Base-by-base conservation (phyloP, 2,113 vertebrate genomes). In the Pedetes capensis region DNA sequence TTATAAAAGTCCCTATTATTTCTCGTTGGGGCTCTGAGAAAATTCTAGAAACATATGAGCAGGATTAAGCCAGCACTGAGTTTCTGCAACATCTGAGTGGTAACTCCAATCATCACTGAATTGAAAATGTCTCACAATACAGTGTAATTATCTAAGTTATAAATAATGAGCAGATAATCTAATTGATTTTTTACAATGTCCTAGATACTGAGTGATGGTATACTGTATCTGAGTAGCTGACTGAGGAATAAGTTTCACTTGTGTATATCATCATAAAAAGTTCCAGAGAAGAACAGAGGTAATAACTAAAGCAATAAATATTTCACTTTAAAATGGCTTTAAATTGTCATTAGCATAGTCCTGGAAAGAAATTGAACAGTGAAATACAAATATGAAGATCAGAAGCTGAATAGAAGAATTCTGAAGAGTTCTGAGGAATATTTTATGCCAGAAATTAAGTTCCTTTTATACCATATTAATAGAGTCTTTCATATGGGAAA, bases 171-270 rank as follows among this genome's bases (percentile, higher is more conserved):
- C 0, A 47, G 53, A 81, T 69, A 59, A 84, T 63, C 18, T 17
- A 85, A 93, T 53, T 91, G 59, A 80, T 49, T 89, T 75, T 95
- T 91, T 89, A n/a, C 9, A 47, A 75, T 53, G 29, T 47, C 6
- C n/a, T 87, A 16, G 8, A 49, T 66, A 82, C 11, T 82, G 59
- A 93, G 61, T 74, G 5, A 74, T 6, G 75, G 11, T 82, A 86
- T 69, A 34, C 25, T 55, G 23, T 79, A 39, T 27, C 71, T 85
- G 87, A 83, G 37, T 64, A 69, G 18, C 22, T 59, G 32, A 75
- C 12, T 92, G 44, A 78, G 4, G 7, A 86, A 68, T 11, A 89
- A 18, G 47, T 12, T 63, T 94, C 32, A 53, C 22, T 39, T 86
- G 3, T 49, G 14, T 42, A 13, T 59, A 39, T 78, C 13, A 76